A percentile compares a stretch with the other conserved stretches of the same genome.
Conservation (phyloP, 1,140 invertebrate genomes). For the Phthorimaea operculella region DNA sequence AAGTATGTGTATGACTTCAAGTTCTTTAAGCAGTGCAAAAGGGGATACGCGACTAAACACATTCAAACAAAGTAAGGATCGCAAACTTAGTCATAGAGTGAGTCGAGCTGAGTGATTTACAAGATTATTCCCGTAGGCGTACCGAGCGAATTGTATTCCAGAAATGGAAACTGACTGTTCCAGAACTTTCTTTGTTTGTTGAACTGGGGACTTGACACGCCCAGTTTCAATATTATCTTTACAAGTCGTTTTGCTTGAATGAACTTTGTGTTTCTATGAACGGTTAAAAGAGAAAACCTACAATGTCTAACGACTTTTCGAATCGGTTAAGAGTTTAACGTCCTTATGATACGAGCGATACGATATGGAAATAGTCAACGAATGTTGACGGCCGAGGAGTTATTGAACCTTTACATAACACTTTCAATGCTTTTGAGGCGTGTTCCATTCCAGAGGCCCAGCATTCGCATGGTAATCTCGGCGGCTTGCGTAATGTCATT, state of each 20-base stretch:
- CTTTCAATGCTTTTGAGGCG: constrained; percentile 2
- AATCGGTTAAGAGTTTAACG: no score
- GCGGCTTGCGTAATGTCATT: constrained; percentile 50
- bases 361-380: background rate
- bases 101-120: constrained; percentile 47
- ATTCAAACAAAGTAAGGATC: no score
- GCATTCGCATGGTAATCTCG: constrained; percentile 15
- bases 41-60: no score
- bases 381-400: background rate
- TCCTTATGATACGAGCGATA: background rate
- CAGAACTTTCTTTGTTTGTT: constrained; percentile 37
- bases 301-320: no score
- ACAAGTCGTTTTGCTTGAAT: background rate
- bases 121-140: constrained; percentile 46
- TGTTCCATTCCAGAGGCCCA: background rate
- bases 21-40: no score
- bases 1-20: no score
- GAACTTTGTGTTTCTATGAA: no score
- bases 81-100: constrained; percentile 42
- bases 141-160: constrained; percentile 39
- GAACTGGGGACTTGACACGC: constrained; percentile 21
- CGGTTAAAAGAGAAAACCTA: no score
- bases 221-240: background rate
- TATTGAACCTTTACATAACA: constrained; percentile 1
- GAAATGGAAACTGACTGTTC: constrained; percentile 44